phyloP scores from a whole-genome alignment of 2,113 vertebrate species.

The Rhea pennata region DNA sequence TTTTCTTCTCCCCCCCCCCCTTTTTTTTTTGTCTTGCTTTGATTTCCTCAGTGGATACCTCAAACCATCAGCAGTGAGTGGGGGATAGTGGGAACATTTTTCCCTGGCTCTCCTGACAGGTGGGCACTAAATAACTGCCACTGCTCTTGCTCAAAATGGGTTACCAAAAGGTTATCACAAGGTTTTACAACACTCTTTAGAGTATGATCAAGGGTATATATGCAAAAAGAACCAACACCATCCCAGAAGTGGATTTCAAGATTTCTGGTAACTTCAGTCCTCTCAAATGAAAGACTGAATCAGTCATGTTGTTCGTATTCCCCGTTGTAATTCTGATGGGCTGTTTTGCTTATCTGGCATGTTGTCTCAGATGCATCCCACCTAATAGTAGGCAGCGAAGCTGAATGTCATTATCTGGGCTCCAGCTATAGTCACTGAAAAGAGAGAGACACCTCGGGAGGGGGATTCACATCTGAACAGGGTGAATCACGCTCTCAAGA shows the following conservation, averaged over 20 bases:
- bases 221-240: not conserved
- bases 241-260: not conserved
- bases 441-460: conserved; percentile 62
- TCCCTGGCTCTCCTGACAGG: not conserved
- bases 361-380: not conserved
- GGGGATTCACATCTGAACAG: conserved; percentile 65
- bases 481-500: conserved; percentile 70
- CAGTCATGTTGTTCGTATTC: not conserved
- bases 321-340: not conserved
- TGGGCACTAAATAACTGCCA: not conserved
- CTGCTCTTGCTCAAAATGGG: not conserved
- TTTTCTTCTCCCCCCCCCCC: not conserved
- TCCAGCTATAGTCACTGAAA: conserved; percentile 31
- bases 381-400: conserved; percentile 21
- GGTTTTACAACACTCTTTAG: not conserved
- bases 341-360: conserved; percentile 59
- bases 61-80: not conserved
- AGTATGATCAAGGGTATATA: not conserved
- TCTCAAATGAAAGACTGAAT: not conserved
- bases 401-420: conserved; percentile 27
- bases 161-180: not conserved
- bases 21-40: not conserved
- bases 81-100: not conserved
- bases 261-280: not conserved
- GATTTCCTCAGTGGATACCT: not conserved